Percentiles rank a stretch among this genome's conserved stretches.
phyloP scores from a whole-genome alignment of 2,888 invertebrate genomes.

The Syritta pipiens region DNA sequence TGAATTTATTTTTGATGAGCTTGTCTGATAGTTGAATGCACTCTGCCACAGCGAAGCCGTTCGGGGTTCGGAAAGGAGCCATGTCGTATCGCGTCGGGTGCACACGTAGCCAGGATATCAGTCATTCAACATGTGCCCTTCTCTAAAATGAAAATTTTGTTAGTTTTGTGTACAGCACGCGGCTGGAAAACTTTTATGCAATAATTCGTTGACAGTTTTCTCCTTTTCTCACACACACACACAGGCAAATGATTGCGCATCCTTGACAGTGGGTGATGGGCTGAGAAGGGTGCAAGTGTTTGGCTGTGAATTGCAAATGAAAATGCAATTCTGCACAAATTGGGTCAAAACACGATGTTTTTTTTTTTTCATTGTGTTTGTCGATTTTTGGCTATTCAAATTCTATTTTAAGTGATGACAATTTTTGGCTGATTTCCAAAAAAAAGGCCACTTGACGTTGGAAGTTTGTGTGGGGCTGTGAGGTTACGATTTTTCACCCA shows the following conservation, averaged over 20 bases:
- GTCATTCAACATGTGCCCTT: conserved; percentile 51
- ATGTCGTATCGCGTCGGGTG: too few relatives aligned
- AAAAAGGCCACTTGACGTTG: too few relatives aligned
- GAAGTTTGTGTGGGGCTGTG: neutral
- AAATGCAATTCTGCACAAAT: conserved; percentile 27
- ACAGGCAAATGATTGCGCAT: neutral
- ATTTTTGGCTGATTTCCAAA: too few relatives aligned
- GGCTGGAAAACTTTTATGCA: conserved; percentile 28
- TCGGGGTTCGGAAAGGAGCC: too few relatives aligned
- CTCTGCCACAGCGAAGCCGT: too few relatives aligned
- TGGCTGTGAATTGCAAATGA: conserved; percentile 13
- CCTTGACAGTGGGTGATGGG: neutral
- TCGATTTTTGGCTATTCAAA: neutral
- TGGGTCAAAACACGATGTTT: conserved; percentile 29
- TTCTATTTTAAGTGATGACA: conserved; percentile 13
- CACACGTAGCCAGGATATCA: conserved; percentile 39
- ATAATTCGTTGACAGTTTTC: conserved; percentile 43
- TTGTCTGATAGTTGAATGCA: conserved; percentile 32
- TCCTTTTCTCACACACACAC: neutral
- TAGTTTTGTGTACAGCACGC: conserved; percentile 22
- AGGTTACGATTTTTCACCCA: too few relatives aligned
- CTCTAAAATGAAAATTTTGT: conserved; percentile 41
- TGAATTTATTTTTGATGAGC: conserved; percentile 62
- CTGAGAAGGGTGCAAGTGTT: too few relatives aligned
- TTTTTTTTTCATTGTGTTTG: neutral